Evolutionary conservation across 1,140 invertebrate species (phyloP).

Genomic region (Parapsyche elsis): DNA sequence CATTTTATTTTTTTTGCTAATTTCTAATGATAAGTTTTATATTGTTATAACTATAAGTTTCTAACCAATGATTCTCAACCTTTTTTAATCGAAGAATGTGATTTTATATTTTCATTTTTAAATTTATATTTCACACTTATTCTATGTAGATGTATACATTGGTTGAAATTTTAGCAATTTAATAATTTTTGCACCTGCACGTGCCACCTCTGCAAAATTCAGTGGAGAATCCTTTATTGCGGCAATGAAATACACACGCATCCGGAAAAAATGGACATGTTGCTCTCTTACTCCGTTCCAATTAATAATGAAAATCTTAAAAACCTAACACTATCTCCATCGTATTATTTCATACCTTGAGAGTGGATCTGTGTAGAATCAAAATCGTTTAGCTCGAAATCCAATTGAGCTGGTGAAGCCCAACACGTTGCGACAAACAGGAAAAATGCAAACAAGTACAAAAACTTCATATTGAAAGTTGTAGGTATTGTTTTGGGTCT

Average conservation of each 20-base stretch:
- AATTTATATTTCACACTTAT: too few relatives aligned
- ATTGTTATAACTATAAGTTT: too few relatives aligned
- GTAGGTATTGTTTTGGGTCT: neutral
- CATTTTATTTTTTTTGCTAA: too few relatives aligned
- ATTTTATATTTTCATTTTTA: too few relatives aligned
- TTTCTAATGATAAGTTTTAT: too few relatives aligned
- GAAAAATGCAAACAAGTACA: neutral
- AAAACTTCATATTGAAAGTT: slow-evolving; percentile 1
- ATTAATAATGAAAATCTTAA: neutral
- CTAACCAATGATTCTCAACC: too few relatives aligned
- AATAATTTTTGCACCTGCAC: slow-evolving; percentile 43
- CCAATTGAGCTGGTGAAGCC: neutral
- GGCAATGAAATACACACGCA: slow-evolving; percentile 43
- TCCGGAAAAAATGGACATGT: slow-evolving; percentile 44
- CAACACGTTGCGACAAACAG: neutral
- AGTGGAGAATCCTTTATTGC: slow-evolving; percentile 49
- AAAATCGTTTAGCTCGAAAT: neutral
- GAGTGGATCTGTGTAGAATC: neutral
- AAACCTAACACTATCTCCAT: neutral
- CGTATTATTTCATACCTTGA: neutral
- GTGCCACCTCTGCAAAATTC: slow-evolving; percentile 50
- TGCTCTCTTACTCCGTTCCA: slow-evolving; percentile 13
- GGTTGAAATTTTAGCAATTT: neutral
- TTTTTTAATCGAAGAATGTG: too few relatives aligned
- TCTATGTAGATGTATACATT: too few relatives aligned